phyloP scores from a whole-genome alignment of 2,113 vertebrate genomes.

The Conger conger region DNA sequence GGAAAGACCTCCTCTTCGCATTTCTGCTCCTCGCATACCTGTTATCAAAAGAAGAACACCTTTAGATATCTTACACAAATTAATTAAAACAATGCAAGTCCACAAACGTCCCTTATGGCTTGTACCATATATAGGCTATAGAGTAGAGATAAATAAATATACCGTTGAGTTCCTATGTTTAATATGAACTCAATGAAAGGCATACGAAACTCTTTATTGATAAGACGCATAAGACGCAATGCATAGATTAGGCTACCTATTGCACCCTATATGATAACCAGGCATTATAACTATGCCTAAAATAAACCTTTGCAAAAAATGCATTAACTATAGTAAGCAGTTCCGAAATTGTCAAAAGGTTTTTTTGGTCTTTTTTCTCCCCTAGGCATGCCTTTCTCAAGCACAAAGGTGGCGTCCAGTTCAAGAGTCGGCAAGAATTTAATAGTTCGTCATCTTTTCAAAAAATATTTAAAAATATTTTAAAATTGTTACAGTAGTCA shows the following conservation, averaged over 20 bases:
- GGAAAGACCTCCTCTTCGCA: conserved; percentile 98
- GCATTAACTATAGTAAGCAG: not conserved
- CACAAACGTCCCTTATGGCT: not conserved
- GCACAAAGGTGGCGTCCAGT: conserved; percentile 89
- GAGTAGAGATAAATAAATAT: not conserved
- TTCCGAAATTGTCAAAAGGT: not conserved
- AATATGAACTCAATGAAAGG: not conserved
- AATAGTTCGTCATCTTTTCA: conserved; percentile 98
- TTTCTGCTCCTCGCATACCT: conserved; percentile 98
- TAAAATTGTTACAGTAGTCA: conserved; percentile 72
- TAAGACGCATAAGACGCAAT: not conserved
- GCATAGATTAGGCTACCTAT: not conserved
- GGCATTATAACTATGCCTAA: not conserved
- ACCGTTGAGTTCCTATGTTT: not conserved
- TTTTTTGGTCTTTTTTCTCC: conserved; percentile 25
- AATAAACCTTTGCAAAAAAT: not conserved
- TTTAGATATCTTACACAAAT: conserved; percentile 20
- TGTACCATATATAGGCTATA: not conserved
- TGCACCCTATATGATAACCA: not conserved
- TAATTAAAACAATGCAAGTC: not conserved
- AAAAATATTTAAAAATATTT: conserved; percentile 94
- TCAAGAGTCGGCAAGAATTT: conserved; percentile 74
- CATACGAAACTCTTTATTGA: not conserved
- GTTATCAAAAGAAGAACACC: conserved; percentile 44
- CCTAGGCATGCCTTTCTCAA: conserved; percentile 65